Percentiles rank a stretch among this genome's conserved stretches.
These are phyloP conservation scores for Chironomus striatipennis DNA, from an alignment of 1,140 invertebrate species.

Conservation along the genomic window DNA sequence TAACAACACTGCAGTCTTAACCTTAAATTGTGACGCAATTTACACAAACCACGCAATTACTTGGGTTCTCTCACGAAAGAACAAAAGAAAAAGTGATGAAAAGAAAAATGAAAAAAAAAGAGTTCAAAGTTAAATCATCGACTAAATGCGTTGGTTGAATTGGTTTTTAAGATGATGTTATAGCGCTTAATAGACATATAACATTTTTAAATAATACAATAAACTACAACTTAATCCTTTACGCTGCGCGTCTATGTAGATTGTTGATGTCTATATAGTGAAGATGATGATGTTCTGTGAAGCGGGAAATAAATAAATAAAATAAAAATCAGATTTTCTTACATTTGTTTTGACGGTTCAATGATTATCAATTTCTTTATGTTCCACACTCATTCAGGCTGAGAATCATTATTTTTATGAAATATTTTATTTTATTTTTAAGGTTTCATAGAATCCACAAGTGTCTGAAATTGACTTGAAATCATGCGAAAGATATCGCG, in stretches of 20 bases:
- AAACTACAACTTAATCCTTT: conserved; percentile 23
- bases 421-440: not conserved
- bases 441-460: not conserved
- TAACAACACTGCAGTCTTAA: no score
- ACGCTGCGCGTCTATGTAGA: not conserved
- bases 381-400: not conserved
- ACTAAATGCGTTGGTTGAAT: not conserved
- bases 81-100: no score
- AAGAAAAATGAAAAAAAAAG: not conserved
- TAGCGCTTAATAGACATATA: conserved; percentile 16
- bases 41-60: no score
- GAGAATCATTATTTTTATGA: not conserved
- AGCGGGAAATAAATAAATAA: not conserved
- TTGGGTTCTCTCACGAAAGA: no score
- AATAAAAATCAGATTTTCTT: not conserved
- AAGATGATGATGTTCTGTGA: not conserved
- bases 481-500: not conserved
- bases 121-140: not conserved
- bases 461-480: not conserved
- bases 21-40: no score
- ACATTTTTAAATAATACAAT: not conserved
- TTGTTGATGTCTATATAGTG: not conserved
- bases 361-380: conserved; percentile 20
- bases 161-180: not conserved
- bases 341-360: not conserved